phyloP scores from a whole-genome alignment of 2,797 vertebrate species.

The Echiichthys vipera region DNA sequence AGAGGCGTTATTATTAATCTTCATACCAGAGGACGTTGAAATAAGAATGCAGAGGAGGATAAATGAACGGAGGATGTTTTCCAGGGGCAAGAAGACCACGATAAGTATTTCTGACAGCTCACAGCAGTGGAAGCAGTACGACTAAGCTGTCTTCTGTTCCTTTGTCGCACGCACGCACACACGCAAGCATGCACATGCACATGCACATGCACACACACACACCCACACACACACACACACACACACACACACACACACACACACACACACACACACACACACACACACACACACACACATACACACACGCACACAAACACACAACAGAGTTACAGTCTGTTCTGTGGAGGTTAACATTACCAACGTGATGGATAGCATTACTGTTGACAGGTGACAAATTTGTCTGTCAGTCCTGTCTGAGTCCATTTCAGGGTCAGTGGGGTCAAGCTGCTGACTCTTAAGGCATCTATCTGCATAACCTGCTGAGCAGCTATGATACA shows the following conservation, averaged over 20 bases:
- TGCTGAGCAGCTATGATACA: slow-evolving; percentile 30
- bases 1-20: background rate
- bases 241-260: no score
- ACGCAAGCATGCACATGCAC: no score
- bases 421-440: slow-evolving; percentile 22
- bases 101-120: slow-evolving; percentile 2
- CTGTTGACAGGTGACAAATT: slow-evolving; percentile 42
- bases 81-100: background rate
- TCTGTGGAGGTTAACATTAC: slow-evolving; percentile 15
- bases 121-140: background rate
- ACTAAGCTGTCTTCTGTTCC: background rate
- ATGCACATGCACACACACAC: background rate
- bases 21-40: background rate
- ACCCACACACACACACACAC: no score
- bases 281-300: background rate
- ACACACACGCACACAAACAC: background rate
- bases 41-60: slow-evolving; percentile 3
- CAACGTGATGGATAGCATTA: slow-evolving; percentile 16
- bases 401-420: slow-evolving; percentile 34
- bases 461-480: slow-evolving; percentile 44
- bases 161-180: background rate
- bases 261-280: no score
- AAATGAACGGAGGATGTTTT: slow-evolving; percentile 2
- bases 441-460: slow-evolving; percentile 32
- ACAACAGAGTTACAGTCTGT: background rate